Conservation (phyloP, 2,888 invertebrate genomes). For the Chymomyza caudatula region DNA sequence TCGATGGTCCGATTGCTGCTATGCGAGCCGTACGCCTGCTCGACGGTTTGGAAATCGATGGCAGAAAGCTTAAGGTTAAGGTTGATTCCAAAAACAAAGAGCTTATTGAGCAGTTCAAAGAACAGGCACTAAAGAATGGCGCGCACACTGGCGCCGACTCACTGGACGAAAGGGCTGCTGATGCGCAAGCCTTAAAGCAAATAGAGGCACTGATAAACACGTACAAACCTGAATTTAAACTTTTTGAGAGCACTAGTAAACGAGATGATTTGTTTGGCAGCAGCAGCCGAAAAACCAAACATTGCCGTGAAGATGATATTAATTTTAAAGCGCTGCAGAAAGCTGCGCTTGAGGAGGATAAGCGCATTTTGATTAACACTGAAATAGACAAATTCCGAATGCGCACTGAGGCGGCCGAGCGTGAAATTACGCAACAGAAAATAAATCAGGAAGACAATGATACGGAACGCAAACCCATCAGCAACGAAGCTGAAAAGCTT, state of each 20-base stretch:
- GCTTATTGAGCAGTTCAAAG: conserved; percentile 94
- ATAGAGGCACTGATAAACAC: conserved; percentile 90
- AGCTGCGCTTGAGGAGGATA: conserved; percentile 96
- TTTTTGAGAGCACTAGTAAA: conserved; percentile 61
- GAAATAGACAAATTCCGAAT: conserved; percentile 99
- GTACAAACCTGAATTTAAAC: conserved; percentile 80
- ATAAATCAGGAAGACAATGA: conserved; percentile 75
- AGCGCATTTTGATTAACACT: conserved; percentile 95
- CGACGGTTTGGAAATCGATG: conserved; percentile 94
- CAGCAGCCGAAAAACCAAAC: conserved; percentile 61
- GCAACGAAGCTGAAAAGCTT: conserved; percentile 46
- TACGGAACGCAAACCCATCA: conserved; percentile 29
- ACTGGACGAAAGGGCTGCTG: conserved; percentile 81
- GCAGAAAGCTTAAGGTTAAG: conserved; percentile 95
- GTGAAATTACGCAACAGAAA: conserved; percentile 79
- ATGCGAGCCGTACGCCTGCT: conserved; percentile 94
- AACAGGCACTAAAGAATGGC: conserved; percentile 80
- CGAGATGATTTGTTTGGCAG: conserved; percentile 64
- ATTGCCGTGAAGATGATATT: conserved; percentile 68
- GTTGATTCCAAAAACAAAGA: conserved; percentile 98
- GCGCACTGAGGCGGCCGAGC: conserved; percentile 82
- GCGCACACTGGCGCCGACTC: conserved; percentile 76
- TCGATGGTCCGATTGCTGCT: conserved; percentile 96
- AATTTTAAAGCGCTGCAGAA: conserved; percentile 84
- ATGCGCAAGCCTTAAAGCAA: conserved; percentile 84